Evolutionary conservation across 1,140 invertebrate species (phyloP).

Genomic region (Drosophila pseudoananassae): DNA sequence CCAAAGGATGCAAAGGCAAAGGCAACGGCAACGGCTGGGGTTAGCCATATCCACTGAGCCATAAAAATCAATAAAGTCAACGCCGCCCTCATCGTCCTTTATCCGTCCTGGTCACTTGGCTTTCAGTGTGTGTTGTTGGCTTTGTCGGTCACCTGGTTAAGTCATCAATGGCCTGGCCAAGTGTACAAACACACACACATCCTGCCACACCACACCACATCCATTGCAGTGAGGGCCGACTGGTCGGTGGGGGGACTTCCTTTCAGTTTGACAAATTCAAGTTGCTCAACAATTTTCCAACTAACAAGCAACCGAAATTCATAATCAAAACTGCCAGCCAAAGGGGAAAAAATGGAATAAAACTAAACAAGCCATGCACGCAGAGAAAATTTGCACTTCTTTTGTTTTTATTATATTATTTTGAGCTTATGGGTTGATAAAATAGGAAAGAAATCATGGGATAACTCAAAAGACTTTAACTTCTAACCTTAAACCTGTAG

Average conservation of each 20-base stretch:
- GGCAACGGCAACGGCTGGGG: too few species aligned
- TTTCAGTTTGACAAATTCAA: constrained; percentile 44
- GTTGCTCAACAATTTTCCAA: constrained; percentile 60
- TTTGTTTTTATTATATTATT: background rate
- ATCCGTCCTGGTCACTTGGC: background rate
- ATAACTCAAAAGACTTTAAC: too few species aligned
- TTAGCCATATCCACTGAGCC: constrained; percentile 54
- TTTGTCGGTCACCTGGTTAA: constrained; percentile 63
- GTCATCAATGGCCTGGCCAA: constrained; percentile 53
- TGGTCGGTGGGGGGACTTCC: background rate
- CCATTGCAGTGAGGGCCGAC: too few species aligned
- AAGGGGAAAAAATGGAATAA: constrained; percentile 8
- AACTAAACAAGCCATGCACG: constrained; percentile 1
- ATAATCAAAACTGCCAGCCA: constrained; percentile 39
- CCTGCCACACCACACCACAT: too few species aligned
- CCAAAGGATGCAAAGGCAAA: background rate
- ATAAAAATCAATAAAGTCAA: constrained; percentile 78
- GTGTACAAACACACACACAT: constrained; percentile 10
- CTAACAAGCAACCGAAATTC: constrained; percentile 52
- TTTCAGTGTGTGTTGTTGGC: constrained; percentile 26
- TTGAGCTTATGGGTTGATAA: too few species aligned
- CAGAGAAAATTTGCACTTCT: background rate
- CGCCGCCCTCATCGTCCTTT: constrained; percentile 1
- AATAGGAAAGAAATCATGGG: too few species aligned
- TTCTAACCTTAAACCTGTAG: too few species aligned